Evolutionary conservation across 2,888 invertebrate genomes (phyloP), one percentile per base, ranked within the genome.

Genomic region (Mesodorylaimus sp.): DNA sequence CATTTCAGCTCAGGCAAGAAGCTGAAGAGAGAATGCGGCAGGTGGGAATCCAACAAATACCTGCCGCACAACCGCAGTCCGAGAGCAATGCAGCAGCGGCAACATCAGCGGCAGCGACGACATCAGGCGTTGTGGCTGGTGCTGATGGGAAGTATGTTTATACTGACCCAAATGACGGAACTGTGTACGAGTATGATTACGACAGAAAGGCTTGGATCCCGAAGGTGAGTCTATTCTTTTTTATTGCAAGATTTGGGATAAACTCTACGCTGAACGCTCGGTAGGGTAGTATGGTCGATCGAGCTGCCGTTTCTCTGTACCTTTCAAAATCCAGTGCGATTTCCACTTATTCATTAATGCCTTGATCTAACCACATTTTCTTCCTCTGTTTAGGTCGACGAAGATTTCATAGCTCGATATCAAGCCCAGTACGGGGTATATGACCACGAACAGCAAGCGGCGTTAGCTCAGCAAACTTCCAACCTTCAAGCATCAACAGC

Each of bases 201-300:
- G 77, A 78, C 37, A 89, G 83, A 66, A 81, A 78, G 62, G 91
- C 89, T 2, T 97, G 93, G 91, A 83, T 93, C 70, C 93, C 93
- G 1, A 87, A 86, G 76, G 76, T 76, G 58, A 50, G 52, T 37
- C 19, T n/a, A 24, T 16, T 53, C 46, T 36, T 27, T 45, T 23
- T 26, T 24, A n/a, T n/a, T 21, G 3, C 29, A 42, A 16, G 36
- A 16, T 16, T 21, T 10, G 16, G 10, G 3, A 2, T 52, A 23
- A 46, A 27, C 42, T 51, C 42, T 19, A 53, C 36, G 23, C 27
- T 19, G 32, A 47, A 37, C 16, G n/a, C 23, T 28, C 28, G 16
- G 2, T 24, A 13, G 21, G 1, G 10, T 10, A n/a, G 13, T 53
- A 16, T n/a, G 23, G 21, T n/a, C 32, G 10, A 10, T 16, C 13